Percentiles rank a stretch among this genome's conserved stretches.
These are phyloP conservation scores for Deilephila elpenor DNA, from an alignment of 2,888 invertebrate genomes.

Conservation along the genomic window DNA sequence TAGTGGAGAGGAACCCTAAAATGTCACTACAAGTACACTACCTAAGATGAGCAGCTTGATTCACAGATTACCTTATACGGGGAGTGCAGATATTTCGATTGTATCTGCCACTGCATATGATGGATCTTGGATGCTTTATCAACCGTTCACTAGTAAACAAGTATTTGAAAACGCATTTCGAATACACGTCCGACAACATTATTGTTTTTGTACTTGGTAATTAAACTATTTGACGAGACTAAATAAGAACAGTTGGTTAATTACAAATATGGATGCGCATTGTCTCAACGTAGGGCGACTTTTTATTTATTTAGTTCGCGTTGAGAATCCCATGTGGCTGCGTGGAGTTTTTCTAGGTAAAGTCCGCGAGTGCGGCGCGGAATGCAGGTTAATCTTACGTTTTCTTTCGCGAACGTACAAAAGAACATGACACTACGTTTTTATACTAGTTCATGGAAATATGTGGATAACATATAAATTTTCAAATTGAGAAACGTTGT, in stretches of 20 bases:
- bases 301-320: conserved; percentile 61
- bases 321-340: conserved; percentile 63
- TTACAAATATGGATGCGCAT: conserved; percentile 49
- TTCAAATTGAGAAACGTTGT: neutral
- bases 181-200: neutral
- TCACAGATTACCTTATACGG: neutral
- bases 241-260: conserved; percentile 21
- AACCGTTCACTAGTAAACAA: neutral
- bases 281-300: conserved; percentile 52
- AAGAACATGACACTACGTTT: neutral
- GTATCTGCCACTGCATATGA: neutral
- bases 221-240: conserved; percentile 8
- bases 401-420: conserved; percentile 42
- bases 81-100: neutral
- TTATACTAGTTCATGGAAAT: neutral
- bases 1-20: no score
- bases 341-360: conserved; percentile 68
- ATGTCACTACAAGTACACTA: neutral
- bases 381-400: conserved; percentile 57
- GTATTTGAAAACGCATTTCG: conserved; percentile 7
- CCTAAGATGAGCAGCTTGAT: neutral
- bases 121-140: neutral
- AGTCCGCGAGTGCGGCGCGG: conserved; percentile 59
- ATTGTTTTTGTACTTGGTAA: neutral
- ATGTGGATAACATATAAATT: no score